These are phyloP conservation scores for Lycaena phlaeas DNA, from an alignment of 2,888 invertebrate genomes.

Conservation along the genomic window DNA sequence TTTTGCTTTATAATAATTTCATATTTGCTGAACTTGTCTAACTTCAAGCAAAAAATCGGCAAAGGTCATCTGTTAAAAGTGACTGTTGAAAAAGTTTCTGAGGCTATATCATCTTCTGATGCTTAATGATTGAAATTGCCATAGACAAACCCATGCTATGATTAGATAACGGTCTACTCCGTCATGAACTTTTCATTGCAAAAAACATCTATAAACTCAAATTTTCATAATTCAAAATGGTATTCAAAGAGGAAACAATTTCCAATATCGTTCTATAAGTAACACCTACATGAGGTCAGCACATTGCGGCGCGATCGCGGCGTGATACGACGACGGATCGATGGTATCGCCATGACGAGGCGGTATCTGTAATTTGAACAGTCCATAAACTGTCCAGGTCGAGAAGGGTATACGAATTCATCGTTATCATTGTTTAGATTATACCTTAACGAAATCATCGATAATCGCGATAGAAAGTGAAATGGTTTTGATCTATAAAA, in stretches of 20 bases:
- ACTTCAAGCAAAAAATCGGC: too few relatives aligned
- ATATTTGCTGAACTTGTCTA: too few relatives aligned
- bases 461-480: slow-evolving; percentile 14
- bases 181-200: too few relatives aligned
- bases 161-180: too few relatives aligned
- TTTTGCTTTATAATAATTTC: too few relatives aligned
- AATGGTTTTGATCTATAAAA: too few relatives aligned
- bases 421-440: slow-evolving; percentile 45
- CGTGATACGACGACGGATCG: slow-evolving; percentile 64
- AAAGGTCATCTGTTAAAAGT: too few relatives aligned
- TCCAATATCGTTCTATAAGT: slow-evolving; percentile 41
- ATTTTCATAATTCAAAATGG: slow-evolving; percentile 5
- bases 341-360: slow-evolving; percentile 62
- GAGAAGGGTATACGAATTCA: slow-evolving; percentile 45
- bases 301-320: slow-evolving; percentile 63
- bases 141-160: too few relatives aligned
- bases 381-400: slow-evolving; percentile 50
- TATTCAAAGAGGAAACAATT: slow-evolving; percentile 21
- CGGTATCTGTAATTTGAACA: slow-evolving; percentile 54
- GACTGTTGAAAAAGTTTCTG: too few relatives aligned
- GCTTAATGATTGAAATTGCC: too few relatives aligned
- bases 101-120: too few relatives aligned
- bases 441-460: slow-evolving; percentile 27
- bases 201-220: too few relatives aligned
- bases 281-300: slow-evolving; percentile 66